Evolutionary conservation across 2,113 vertebrate genomes (phyloP).

Genomic region (Takifugu flavidus): DNA sequence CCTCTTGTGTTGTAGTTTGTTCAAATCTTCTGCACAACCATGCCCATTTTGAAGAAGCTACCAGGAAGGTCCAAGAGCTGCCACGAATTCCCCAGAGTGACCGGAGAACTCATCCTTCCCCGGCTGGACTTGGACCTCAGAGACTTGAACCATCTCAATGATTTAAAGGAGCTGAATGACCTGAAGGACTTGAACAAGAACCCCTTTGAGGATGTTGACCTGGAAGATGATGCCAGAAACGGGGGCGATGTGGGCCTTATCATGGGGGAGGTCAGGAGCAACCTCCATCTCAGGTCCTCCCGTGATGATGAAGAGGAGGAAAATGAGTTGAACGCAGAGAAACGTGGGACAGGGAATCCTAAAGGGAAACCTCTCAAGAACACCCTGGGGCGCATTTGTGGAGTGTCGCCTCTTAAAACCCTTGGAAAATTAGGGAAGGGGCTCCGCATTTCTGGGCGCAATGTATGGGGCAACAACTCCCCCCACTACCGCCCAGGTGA

Average conservation of each 20-base stretch:
- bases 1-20: conserved; percentile 47
- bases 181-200: conserved; percentile 73
- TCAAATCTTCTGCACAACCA: conserved; percentile 52
- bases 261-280: conserved; percentile 55
- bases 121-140: conserved; percentile 66
- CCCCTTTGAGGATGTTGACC: conserved; percentile 79
- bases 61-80: conserved; percentile 74
- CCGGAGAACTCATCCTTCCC: conserved; percentile 74
- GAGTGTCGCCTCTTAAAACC: conserved; percentile 81
- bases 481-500: conserved; percentile 65
- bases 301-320: conserved; percentile 75
- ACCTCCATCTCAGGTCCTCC: conserved; percentile 60
- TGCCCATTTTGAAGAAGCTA: conserved; percentile 84
- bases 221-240: conserved; percentile 62
- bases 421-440: conserved; percentile 77
- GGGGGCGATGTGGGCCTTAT: conserved; percentile 60
- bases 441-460: conserved; percentile 72
- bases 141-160: conserved; percentile 62
- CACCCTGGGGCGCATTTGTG: conserved; percentile 84
- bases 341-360: conserved; percentile 60
- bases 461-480: conserved; percentile 63
- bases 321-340: conserved; percentile 73
- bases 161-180: conserved; percentile 67
- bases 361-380: conserved; percentile 73
- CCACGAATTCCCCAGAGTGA: conserved; percentile 60